A percentile compares a stretch with the other conserved stretches of the same genome.
Conservation (phyloP, 2,888 invertebrate species). For the Nomada goodeniana region DNA sequence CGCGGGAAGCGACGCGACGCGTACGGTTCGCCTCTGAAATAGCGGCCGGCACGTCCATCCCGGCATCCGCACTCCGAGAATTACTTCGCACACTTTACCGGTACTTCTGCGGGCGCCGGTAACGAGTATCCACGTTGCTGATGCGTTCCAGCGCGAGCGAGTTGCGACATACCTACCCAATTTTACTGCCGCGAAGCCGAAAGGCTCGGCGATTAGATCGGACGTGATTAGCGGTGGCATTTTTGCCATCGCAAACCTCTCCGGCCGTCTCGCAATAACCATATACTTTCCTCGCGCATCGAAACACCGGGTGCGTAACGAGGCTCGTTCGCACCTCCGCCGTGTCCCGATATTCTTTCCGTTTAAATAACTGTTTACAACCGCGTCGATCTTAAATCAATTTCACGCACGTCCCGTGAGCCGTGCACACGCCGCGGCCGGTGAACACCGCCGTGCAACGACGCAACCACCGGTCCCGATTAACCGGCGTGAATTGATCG, state of each 20-base stretch:
- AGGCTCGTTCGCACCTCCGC: conserved; percentile 21
- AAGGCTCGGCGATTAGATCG: conserved; percentile 45
- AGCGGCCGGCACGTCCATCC: conserved; percentile 35
- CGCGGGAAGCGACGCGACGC: neutral
- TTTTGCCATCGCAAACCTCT: conserved; percentile 34
- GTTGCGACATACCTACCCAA: conserved; percentile 39
- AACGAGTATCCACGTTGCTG: conserved; percentile 46
- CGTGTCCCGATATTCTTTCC: conserved; percentile 26
- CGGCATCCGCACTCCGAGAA: conserved; percentile 40
- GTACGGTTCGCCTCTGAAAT: conserved; percentile 42
- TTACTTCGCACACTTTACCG: conserved; percentile 51
- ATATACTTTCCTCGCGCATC: neutral
- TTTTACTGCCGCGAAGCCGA: conserved; percentile 48
- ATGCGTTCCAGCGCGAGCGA: conserved; percentile 8
- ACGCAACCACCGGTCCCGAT: neutral
- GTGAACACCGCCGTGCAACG: conserved; percentile 1
- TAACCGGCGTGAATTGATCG: conserved; percentile 49
- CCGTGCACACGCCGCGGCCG: neutral
- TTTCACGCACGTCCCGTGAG: conserved; percentile 55
- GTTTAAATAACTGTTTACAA: conserved; percentile 49
- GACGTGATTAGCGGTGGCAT: conserved; percentile 49
- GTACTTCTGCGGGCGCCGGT: conserved; percentile 34
- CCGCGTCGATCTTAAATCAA: conserved; percentile 63
- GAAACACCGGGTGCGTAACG: conserved; percentile 11
- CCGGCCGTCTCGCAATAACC: conserved; percentile 35